phyloP scores from a whole-genome alignment of 2,888 invertebrate genomes.

The Synergus japonicus region DNA sequence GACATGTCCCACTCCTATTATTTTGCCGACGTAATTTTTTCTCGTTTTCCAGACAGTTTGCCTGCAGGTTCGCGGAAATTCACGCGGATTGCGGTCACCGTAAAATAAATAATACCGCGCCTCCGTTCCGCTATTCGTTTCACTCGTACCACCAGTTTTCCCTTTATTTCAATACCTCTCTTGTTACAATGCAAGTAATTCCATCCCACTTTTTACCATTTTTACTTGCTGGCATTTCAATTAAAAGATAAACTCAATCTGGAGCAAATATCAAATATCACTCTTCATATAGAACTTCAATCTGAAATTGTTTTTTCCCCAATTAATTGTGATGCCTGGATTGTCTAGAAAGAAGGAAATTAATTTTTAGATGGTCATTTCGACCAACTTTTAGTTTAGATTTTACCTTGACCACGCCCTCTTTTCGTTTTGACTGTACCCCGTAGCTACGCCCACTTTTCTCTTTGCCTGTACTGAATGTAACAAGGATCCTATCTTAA shows the following conservation, averaged over 20 bases:
- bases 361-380: too few species aligned
- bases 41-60: conserved; percentile 74
- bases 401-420: too few species aligned
- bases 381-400: not conserved
- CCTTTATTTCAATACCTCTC: not conserved
- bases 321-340: not conserved
- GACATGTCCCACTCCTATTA: conserved; percentile 58
- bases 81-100: conserved; percentile 67
- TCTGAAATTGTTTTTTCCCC: not conserved
- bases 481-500: too few species aligned
- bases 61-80: conserved; percentile 63
- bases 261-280: not conserved
- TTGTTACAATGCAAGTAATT: not conserved
- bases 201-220: not conserved
- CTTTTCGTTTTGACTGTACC: too few species aligned
- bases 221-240: not conserved
- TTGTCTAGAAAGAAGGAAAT: not conserved
- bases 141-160: conserved; percentile 50
- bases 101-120: conserved; percentile 69
- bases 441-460: too few species aligned
- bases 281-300: not conserved
- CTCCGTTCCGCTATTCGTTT: conserved; percentile 62
- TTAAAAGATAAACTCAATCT: not conserved
- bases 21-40: conserved; percentile 69
- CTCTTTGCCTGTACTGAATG: too few species aligned